Conservation (phyloP, 2,113 vertebrate species). For the Leptobrachium leishanense region DNA sequence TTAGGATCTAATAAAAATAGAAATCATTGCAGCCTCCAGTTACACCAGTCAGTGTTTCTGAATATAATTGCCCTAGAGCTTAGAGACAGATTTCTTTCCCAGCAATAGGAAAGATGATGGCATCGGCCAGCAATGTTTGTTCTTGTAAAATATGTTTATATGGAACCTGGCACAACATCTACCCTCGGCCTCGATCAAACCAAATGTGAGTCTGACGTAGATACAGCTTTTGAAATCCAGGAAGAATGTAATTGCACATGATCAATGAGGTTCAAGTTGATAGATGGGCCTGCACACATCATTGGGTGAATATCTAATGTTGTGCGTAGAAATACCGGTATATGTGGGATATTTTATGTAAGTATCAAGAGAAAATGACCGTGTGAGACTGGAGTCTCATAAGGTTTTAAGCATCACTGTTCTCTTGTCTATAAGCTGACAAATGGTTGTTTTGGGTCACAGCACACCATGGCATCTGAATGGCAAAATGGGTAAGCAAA, state of each 20-base stretch:
- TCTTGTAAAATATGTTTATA: slow-evolving; percentile 44
- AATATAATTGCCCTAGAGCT: slow-evolving; percentile 33
- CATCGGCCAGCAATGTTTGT: slow-evolving; percentile 44
- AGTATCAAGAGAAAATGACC: too few relatives aligned
- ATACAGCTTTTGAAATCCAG: not conserved
- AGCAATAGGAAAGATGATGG: slow-evolving; percentile 41
- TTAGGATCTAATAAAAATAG: not conserved
- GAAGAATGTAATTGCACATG: not conserved
- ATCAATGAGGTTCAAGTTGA: not conserved
- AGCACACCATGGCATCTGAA: too few relatives aligned
- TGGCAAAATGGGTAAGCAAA: too few relatives aligned
- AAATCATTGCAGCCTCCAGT: not conserved
- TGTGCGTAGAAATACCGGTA: too few relatives aligned
- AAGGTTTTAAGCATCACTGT: too few relatives aligned
- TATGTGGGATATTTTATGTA: too few relatives aligned
- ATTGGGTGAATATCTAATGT: not conserved
- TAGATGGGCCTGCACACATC: not conserved
- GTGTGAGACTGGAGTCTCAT: too few relatives aligned
- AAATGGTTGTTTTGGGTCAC: too few relatives aligned
- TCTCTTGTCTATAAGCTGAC: too few relatives aligned
- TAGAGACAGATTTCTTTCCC: slow-evolving; percentile 41
- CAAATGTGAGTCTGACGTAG: slow-evolving; percentile 47
- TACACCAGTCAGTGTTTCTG: slow-evolving; percentile 11
- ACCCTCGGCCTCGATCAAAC: not conserved
- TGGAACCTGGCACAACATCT: slow-evolving; percentile 30